Base-by-base conservation (phyloP, 2,113 vertebrate genomes). In the Coturnix japonica region DNA sequence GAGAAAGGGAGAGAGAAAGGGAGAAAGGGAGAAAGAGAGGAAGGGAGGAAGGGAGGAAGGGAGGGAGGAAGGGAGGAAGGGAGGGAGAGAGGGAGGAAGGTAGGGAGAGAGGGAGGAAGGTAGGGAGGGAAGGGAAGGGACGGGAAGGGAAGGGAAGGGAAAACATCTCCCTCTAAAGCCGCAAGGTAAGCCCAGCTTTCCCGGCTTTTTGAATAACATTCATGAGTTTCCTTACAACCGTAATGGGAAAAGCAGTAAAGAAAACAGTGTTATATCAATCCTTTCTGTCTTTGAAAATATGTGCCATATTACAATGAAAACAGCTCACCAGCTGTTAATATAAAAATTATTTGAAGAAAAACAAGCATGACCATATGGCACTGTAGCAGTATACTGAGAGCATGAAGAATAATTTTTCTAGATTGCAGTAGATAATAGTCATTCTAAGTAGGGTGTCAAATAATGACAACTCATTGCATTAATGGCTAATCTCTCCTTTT, bases 341-440 rank as follows among this genome's bases (percentile, higher is more conserved):
- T 96, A 97, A 97, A 98, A 98, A 97, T 97, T 97, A 97, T 97
- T 98, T 98, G 97, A 97, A 89, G 84, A 97, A 98, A 98, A 98
- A 97, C 96, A 98, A 97, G 97, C 94, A 92, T 60, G 70, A 92
- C 98, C 98, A 98, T 98, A 98, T 98, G 98, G 97, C 81, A 81
- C 87, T 93, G 35, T 8, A 93, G 85, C 81, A 97, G 91, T 97
- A 94, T 95, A 93, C 90, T 91, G 91, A 87, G 92, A 97, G 64
- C 94, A 96, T 75, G 88, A 96, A 96, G 94, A 97, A 97, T 97
- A 97, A 94, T 97, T 98, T 97, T 92, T 96, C 94, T 95, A 96
- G 92, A 95, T 93, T 96, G 91, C 95, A 96, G 95, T 93, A 97
- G 97, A 97, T 97, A 98, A 97, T 95, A 95, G 95, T 97, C 95